These are phyloP conservation scores for Eustalomyia histrio DNA, from an alignment of 2,888 invertebrate genomes.

Conservation along the genomic window DNA sequence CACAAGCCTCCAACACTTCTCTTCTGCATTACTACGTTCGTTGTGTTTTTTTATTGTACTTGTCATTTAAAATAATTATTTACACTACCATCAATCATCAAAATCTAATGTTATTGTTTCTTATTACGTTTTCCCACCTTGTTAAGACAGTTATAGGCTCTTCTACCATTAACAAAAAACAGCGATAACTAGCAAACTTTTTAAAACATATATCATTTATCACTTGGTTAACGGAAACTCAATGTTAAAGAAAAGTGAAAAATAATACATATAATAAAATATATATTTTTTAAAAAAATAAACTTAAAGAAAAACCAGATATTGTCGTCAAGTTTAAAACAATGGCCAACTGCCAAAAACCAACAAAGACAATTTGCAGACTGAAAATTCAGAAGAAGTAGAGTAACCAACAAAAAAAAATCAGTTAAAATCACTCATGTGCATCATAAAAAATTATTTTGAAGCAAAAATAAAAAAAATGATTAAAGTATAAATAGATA, in stretches of 20 bases:
- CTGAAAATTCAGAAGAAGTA: slow-evolving; percentile 38
- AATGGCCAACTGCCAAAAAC: slow-evolving; percentile 31
- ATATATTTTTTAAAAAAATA: slow-evolving; percentile 8
- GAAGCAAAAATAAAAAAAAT: not conserved
- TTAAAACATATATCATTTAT: slow-evolving; percentile 35
- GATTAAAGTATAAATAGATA: not conserved
- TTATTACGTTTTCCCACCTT: slow-evolving; percentile 25
- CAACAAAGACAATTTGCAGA: slow-evolving; percentile 1
- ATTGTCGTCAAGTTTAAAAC: slow-evolving; percentile 30
- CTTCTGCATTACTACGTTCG: not conserved
- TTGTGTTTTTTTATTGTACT: not conserved
- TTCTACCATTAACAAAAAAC: not conserved
- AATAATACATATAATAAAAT: slow-evolving; percentile 2
- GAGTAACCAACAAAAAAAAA: slow-evolving; percentile 26
- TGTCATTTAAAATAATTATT: slow-evolving; percentile 39
- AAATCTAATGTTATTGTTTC: slow-evolving; percentile 34
- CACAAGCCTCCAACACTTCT: not conserved
- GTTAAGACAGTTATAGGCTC: not conserved
- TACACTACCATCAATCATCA: slow-evolving; percentile 37
- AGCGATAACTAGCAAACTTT: not conserved
- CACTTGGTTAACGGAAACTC: slow-evolving; percentile 18
- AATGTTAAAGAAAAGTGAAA: slow-evolving; percentile 20
- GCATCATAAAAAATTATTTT: slow-evolving; percentile 37
- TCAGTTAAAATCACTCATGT: slow-evolving; percentile 50
- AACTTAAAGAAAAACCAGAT: not conserved